Conservation (phyloP, 2,888 invertebrate genomes). For the Drosophila basisetae region DNA sequence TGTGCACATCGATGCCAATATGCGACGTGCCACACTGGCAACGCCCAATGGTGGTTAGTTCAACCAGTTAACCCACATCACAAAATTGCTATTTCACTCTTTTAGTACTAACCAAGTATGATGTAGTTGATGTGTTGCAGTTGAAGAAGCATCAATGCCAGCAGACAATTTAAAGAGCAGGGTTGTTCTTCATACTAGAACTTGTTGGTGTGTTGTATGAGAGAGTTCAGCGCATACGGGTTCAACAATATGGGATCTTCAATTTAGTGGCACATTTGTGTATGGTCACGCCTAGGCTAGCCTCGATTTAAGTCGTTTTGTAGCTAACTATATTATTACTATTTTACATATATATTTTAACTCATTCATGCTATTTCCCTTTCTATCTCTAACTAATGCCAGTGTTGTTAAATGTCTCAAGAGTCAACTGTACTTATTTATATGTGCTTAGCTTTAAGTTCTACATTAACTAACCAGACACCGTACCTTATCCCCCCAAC, state of each 20-base stretch:
- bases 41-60: conserved; percentile 86
- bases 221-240: conserved; percentile 48
- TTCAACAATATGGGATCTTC: conserved; percentile 57
- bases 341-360: conserved; percentile 38
- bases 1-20: conserved; percentile 84
- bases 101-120: conserved; percentile 43
- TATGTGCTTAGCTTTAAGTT: conserved; percentile 72
- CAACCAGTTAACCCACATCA: conserved; percentile 35
- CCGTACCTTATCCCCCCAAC: conserved; percentile 2
- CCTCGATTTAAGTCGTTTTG: conserved; percentile 46
- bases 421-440: conserved; percentile 62
- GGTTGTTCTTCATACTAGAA: conserved; percentile 32
- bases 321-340: conserved; percentile 47
- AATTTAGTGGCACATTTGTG: conserved; percentile 43
- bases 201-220: conserved; percentile 26
- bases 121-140: conserved; percentile 12
- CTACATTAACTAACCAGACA: conserved; percentile 52
- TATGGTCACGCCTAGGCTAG: conserved; percentile 42
- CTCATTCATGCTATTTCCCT: conserved; percentile 17
- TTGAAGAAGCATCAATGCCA: conserved; percentile 13
- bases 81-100: conserved; percentile 42
- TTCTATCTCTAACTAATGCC: conserved; percentile 45
- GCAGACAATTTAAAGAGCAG: conserved; percentile 22
- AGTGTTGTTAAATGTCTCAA: conserved; percentile 55
- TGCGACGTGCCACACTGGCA: conserved; percentile 83